Conservation (phyloP, 2,113 vertebrate species). For the Myrmecophaga tridactyla region DNA sequence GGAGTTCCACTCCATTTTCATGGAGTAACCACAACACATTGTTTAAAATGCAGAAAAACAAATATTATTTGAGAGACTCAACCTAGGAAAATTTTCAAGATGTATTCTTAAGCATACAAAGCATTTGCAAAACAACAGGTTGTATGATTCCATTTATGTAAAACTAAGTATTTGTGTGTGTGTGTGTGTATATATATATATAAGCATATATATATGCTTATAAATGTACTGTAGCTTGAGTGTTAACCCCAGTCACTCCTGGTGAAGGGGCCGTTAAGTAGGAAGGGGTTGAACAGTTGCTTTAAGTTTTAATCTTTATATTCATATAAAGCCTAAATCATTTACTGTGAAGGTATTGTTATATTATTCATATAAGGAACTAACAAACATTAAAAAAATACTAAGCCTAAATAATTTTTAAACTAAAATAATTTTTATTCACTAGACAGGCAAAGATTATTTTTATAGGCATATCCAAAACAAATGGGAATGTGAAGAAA, state of each 20-base stretch:
- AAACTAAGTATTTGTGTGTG: neutral
- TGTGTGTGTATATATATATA: neutral
- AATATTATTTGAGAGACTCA: neutral
- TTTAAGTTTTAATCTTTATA: neutral
- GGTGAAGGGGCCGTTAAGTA: neutral
- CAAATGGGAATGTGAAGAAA: neutral
- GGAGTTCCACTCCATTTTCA: neutral
- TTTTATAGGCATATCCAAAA: neutral
- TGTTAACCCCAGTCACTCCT: neutral
- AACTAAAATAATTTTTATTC: neutral
- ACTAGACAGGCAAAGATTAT: neutral
- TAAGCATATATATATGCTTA: neutral
- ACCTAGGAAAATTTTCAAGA: neutral
- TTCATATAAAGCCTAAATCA: neutral
- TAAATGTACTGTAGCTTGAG: neutral
- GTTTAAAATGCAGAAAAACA: neutral
- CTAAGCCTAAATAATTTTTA: neutral
- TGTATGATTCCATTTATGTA: neutral
- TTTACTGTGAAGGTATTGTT: neutral
- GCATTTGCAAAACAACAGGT: neutral
- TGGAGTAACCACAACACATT: neutral
- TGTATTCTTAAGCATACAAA: neutral
- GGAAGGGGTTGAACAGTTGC: neutral
- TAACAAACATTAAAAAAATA: slow-evolving; percentile 7
- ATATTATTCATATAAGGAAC: neutral